phyloP scores from a whole-genome alignment of 92 coral and sea anemone species.

The Epizoanthus fatuus region DNA sequence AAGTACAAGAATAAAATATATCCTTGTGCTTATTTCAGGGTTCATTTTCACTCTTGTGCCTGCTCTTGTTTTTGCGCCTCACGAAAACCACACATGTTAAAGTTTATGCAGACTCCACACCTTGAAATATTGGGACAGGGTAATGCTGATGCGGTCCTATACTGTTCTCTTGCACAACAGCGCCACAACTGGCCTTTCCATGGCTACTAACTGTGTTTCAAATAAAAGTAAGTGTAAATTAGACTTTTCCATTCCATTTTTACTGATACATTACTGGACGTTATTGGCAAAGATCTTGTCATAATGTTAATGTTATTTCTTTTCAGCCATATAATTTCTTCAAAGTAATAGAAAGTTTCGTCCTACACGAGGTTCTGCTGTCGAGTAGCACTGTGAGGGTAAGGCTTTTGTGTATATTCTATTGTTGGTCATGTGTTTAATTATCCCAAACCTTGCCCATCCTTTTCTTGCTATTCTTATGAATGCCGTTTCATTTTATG shows the following conservation, averaged over 20 bases:
- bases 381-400: slow-evolving; percentile 63
- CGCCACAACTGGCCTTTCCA: slow-evolving; percentile 28
- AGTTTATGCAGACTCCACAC: no score
- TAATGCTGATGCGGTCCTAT: not conserved
- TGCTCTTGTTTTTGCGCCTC: no score
- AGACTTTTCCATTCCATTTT: not conserved
- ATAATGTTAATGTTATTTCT: not conserved
- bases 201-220: slow-evolving; percentile 40
- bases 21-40: no score
- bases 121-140: no score
- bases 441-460: no score
- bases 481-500: no score
- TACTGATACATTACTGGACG: no score
- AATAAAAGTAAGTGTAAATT: slow-evolving; percentile 6
- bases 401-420: not conserved
- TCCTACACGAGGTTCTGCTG: slow-evolving; percentile 66
- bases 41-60: no score
- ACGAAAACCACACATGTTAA: no score
- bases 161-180: not conserved
- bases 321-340: slow-evolving; percentile 75
- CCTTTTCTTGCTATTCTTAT: no score
- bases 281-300: not conserved
- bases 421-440: no score
- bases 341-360: slow-evolving; percentile 73
- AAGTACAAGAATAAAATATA: no score